Conservation (phyloP, 1,140 invertebrate genomes). For the Drosophila kepulauana region DNA sequence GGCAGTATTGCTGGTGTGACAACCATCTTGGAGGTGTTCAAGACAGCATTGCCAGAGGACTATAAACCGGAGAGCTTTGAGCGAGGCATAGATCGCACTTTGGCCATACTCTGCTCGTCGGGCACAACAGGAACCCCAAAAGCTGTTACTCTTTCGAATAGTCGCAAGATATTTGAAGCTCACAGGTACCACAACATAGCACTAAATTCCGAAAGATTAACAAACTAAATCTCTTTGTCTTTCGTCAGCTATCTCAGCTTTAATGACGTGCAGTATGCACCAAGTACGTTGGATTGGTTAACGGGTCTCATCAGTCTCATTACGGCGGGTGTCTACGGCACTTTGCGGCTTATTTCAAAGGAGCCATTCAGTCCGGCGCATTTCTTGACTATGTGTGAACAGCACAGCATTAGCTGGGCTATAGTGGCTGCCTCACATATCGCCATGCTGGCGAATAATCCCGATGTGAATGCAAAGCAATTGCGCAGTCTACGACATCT, state of each 20-base stretch:
- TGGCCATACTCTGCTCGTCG: conserved; percentile 86
- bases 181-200: conserved; percentile 44
- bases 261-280: conserved; percentile 73
- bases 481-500: conserved; percentile 64
- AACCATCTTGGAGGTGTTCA: conserved; percentile 59
- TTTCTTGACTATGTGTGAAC: conserved; percentile 68
- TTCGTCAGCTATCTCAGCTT: conserved; percentile 58
- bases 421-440: conserved; percentile 73
- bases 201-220: not conserved
- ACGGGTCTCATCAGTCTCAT: conserved; percentile 73
- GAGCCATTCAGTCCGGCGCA: conserved; percentile 62
- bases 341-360: conserved; percentile 71
- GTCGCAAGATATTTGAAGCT: conserved; percentile 59
- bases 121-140: conserved; percentile 93
- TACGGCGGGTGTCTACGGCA: conserved; percentile 63
- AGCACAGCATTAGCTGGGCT: conserved; percentile 66
- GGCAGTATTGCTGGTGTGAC: conserved; percentile 45
- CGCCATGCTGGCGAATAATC: conserved; percentile 69
- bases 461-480: conserved; percentile 21
- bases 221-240: not conserved
- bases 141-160: conserved; percentile 90
- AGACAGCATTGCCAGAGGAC: conserved; percentile 49
- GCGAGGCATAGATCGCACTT: conserved; percentile 66
- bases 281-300: conserved; percentile 78
- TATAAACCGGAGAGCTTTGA: conserved; percentile 55